phyloP scores from a whole-genome alignment of 2,797 vertebrate genomes.

The Fistularia tabacaria region DNA sequence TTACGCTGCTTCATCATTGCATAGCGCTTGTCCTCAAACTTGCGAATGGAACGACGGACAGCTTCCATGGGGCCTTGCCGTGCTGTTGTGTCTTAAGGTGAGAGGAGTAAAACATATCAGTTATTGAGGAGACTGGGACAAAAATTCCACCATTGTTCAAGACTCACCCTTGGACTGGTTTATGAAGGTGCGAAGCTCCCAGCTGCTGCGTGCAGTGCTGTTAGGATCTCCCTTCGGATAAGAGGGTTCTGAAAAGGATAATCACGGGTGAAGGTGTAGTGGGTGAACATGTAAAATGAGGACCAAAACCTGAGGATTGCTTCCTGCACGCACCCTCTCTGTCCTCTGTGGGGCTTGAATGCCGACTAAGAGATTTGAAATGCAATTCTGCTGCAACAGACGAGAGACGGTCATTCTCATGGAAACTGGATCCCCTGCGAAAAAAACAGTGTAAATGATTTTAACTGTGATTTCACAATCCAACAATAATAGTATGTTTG shows the following conservation, averaged over 20 bases:
- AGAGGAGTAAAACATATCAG: background rate
- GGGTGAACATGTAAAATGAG: background rate
- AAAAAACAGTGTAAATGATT: constrained; percentile 13
- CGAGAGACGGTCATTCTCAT: constrained; percentile 93
- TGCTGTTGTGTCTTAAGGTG: constrained; percentile 77
- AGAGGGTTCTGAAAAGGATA: constrained; percentile 78
- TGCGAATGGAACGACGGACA: constrained; percentile 85
- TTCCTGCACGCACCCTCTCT: constrained; percentile 79
- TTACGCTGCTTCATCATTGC: constrained; percentile 90
- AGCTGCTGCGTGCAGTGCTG: constrained; percentile 82
- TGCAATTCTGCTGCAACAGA: constrained; percentile 90
- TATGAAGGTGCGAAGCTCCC: constrained; percentile 93
- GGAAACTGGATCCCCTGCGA: constrained; percentile 89
- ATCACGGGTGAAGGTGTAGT: background rate
- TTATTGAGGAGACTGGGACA: background rate
- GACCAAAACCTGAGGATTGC: background rate
- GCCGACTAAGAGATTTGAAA: constrained; percentile 95
- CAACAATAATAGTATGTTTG: constrained; percentile 7
- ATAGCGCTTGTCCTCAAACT: constrained; percentile 90
- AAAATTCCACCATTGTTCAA: background rate
- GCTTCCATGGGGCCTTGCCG: constrained; percentile 90
- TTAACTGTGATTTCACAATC: background rate
- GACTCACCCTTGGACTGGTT: constrained; percentile 88
- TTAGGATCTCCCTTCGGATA: constrained; percentile 88
- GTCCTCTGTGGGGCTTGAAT: constrained; percentile 97